A percentile compares a stretch with the other conserved stretches of the same genome.
phyloP scores from a whole-genome alignment of 2,797 vertebrate genomes.

The Borostomias antarcticus region DNA sequence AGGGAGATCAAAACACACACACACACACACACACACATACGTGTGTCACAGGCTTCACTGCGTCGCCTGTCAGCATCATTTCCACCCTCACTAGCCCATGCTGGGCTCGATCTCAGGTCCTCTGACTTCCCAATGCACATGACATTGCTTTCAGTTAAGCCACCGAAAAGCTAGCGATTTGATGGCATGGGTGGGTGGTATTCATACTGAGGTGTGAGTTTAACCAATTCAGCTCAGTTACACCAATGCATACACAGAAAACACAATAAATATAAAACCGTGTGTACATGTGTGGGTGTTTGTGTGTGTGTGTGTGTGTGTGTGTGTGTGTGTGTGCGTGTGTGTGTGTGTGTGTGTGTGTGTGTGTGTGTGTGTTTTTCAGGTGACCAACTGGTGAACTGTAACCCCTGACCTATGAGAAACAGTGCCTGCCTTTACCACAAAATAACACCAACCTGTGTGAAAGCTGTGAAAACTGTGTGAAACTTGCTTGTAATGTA shows the following conservation, averaged over 20 bases:
- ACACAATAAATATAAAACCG: background rate
- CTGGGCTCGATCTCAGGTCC: no score
- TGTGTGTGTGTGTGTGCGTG: constrained; percentile 1
- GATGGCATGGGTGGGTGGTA: no score
- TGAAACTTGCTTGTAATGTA: background rate
- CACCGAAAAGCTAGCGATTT: no score
- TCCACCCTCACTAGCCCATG: no score
- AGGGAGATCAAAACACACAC: background rate
- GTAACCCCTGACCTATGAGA: background rate
- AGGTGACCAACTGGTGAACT: background rate
- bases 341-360: background rate
- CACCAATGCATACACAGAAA: no score
- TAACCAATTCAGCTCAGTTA: no score
- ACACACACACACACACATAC: background rate
- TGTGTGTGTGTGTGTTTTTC: background rate
- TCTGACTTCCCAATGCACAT: no score
- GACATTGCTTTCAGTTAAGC: no score
- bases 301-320: background rate
- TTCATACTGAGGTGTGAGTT: no score
- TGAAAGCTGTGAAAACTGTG: background rate
- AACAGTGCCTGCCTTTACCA: background rate
- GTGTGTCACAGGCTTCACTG: no score
- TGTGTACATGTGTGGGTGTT: no score
- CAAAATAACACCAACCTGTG: background rate
- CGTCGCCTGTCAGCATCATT: no score